Conservation (phyloP, 2,797 vertebrate genomes). For the Megalops cyprinoides region DNA sequence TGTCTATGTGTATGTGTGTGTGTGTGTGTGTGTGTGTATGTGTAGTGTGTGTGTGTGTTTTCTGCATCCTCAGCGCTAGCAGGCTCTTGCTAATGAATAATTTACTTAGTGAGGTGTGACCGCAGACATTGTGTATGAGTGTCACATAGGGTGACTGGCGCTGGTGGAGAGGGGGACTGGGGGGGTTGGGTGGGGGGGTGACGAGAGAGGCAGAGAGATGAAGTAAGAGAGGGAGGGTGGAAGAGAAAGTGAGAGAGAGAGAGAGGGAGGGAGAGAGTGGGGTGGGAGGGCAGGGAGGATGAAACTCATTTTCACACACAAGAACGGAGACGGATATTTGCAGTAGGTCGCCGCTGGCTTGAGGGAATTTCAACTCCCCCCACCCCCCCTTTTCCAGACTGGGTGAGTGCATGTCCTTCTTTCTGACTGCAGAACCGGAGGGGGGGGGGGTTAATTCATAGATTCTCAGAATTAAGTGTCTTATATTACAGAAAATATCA, state of each 20-base stretch:
- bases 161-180: neutral
- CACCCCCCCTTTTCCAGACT: neutral
- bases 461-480: neutral
- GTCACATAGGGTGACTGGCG: neutral
- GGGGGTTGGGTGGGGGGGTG: too few relatives aligned
- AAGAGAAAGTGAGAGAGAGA: neutral
- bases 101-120: neutral
- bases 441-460: neutral
- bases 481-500: neutral
- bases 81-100: neutral
- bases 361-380: neutral
- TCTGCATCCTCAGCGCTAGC: neutral
- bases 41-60: neutral
- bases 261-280: neutral
- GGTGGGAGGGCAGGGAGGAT: neutral
- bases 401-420: neutral
- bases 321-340: constrained; percentile 1
- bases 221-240: neutral
- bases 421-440: neutral
- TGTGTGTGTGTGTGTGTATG: constrained; percentile 1
- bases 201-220: neutral
- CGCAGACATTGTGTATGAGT: constrained; percentile 5
- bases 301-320: constrained; percentile 14
- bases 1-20: neutral
- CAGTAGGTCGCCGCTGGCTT: neutral